Evolutionary conservation across 2,113 vertebrate genomes (phyloP).

Genomic region (Pseudorasbora parva): DNA sequence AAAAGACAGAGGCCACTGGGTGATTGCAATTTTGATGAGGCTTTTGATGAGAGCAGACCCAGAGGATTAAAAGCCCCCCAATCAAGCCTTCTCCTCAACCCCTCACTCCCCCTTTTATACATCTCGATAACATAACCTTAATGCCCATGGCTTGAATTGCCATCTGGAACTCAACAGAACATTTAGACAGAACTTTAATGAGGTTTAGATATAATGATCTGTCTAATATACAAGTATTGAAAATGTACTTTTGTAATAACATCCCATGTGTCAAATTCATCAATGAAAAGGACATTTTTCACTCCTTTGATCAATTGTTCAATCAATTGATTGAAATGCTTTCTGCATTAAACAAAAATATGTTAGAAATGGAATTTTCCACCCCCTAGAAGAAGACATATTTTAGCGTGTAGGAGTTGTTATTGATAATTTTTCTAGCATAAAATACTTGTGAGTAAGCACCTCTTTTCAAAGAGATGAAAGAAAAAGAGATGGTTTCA

Average conservation of each 20-base stretch:
- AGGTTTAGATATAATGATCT: not conserved
- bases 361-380: not conserved
- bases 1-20: not conserved
- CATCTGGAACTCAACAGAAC: not conserved
- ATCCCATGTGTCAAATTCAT: not conserved
- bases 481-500: too few species aligned
- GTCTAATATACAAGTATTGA: not conserved
- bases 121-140: not conserved
- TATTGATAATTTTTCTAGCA: too few species aligned
- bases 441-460: not conserved
- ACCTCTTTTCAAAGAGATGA: too few species aligned
- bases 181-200: not conserved
- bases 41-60: slow-evolving; percentile 16
- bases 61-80: not conserved
- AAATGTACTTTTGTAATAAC: not conserved
- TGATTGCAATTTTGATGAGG: slow-evolving; percentile 21
- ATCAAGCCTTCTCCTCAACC: not conserved
- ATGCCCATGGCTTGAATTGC: not conserved
- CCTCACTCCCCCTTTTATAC: not conserved
- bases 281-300: too few species aligned
- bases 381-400: not conserved
- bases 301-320: too few species aligned
- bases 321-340: not conserved
- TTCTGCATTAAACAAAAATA: not conserved
- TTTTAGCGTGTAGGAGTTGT: slow-evolving; percentile 11